Evolutionary conservation across 2,113 vertebrate species (phyloP).

Genomic region (Chloropsis cyanopogon): DNA sequence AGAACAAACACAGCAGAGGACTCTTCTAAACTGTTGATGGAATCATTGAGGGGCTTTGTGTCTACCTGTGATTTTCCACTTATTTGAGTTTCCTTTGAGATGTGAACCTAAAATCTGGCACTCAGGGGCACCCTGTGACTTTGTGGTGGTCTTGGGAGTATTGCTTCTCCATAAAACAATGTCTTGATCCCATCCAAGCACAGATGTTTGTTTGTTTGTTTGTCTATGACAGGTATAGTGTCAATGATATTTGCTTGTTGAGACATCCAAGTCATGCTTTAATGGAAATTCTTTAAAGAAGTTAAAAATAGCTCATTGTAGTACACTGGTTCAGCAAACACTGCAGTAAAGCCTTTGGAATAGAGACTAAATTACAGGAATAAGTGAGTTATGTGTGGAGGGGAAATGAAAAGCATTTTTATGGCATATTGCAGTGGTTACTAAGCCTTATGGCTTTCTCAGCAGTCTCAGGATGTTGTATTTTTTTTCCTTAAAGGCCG

Average conservation of each 20-base stretch:
- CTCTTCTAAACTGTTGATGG: neutral
- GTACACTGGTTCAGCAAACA: neutral
- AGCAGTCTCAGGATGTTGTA: neutral
- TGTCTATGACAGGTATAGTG: neutral
- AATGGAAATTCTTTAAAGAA: neutral
- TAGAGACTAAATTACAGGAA: neutral
- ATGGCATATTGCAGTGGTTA: neutral
- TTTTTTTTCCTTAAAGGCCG: neutral
- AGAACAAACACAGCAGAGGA: neutral
- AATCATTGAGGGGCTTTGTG: neutral
- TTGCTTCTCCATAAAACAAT: neutral
- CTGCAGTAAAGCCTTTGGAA: neutral
- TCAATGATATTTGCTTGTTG: neutral
- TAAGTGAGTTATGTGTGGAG: neutral
- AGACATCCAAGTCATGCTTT: neutral
- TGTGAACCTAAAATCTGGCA: neutral
- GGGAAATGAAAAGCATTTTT: neutral
- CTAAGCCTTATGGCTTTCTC: neutral
- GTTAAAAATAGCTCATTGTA: neutral
- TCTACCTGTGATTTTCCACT: constrained; percentile 14
- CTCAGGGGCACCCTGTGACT: neutral
- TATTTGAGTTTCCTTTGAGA: neutral
- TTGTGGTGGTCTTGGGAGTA: neutral
- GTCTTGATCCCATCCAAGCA: neutral
- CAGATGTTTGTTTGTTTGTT: neutral